Conservation (phyloP, 2,888 invertebrate genomes). For the Craniophora ligustri region DNA sequence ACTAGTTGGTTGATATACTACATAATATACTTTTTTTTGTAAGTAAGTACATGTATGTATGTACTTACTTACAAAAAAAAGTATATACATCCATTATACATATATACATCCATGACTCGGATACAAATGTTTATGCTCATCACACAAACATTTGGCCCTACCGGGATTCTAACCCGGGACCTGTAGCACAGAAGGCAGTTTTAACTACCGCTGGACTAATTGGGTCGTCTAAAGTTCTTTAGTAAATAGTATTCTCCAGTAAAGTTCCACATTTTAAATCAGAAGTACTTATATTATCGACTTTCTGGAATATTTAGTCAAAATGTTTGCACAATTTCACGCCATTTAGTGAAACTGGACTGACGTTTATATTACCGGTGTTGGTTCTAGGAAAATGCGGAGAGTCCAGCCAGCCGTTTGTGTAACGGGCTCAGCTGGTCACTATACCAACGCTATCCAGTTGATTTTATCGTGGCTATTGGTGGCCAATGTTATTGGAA, state of each 20-base stretch:
- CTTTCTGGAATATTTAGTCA: conserved; percentile 2
- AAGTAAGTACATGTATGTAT: too few species aligned
- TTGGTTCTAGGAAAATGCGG: conserved; percentile 15
- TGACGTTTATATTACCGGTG: conserved; percentile 12
- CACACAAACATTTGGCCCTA: too few species aligned
- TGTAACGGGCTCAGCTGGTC: conserved; percentile 14
- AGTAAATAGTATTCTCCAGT: not conserved
- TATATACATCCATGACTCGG: too few species aligned
- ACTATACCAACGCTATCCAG: not conserved
- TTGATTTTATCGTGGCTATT: not conserved
- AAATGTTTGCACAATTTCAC: conserved; percentile 15
- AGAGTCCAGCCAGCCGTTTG: conserved; percentile 2
- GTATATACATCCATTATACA: too few species aligned
- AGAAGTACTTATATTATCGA: not conserved
- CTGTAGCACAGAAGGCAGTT: too few species aligned
- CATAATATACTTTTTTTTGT: too few species aligned
- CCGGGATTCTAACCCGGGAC: too few species aligned
- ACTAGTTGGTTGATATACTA: too few species aligned
- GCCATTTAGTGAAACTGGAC: conserved; percentile 12
- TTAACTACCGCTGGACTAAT: too few species aligned
- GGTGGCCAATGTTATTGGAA: not conserved
- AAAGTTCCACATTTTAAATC: not conserved
- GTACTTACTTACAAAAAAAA: too few species aligned
- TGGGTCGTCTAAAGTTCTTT: too few species aligned
- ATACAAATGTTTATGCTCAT: too few species aligned